phyloP scores from a whole-genome alignment of 2,797 vertebrate species.

The Eupleurogrammus muticus region DNA sequence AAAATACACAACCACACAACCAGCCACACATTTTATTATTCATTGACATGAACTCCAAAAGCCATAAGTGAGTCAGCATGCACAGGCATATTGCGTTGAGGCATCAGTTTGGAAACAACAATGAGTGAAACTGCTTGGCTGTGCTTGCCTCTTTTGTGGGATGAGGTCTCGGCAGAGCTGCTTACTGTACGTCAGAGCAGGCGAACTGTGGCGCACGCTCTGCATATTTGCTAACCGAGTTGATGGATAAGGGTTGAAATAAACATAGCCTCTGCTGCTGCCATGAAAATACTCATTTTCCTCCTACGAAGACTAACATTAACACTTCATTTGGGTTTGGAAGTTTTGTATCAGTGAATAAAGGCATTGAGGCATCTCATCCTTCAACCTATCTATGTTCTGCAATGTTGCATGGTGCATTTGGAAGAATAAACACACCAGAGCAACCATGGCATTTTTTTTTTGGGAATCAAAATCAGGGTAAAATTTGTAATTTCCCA shows the following conservation, averaged over 20 bases:
- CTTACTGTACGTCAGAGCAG: conserved; percentile 57
- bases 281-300: conserved; percentile 69
- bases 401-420: neutral
- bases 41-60: conserved; percentile 14
- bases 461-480: conserved; percentile 2
- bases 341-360: conserved; percentile 12
- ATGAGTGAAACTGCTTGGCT: conserved; percentile 34
- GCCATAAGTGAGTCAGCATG: conserved; percentile 29
- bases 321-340: conserved; percentile 40
- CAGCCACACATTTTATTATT: conserved; percentile 35
- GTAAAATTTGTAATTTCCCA: neutral
- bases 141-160: conserved; percentile 23
- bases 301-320: conserved; percentile 55
- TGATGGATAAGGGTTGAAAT: conserved; percentile 59
- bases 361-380: conserved; percentile 10
- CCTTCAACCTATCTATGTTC: conserved; percentile 10
- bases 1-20: neutral
- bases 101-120: conserved; percentile 54
- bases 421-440: conserved; percentile 19
- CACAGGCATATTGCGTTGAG: conserved; percentile 21
- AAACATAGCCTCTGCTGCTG: conserved; percentile 61
- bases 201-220: conserved; percentile 30
- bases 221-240: conserved; percentile 63
- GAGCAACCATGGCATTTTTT: neutral
- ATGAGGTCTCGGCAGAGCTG: conserved; percentile 60